Evolutionary conservation across 2,113 vertebrate species (phyloP).

Genomic region (Thryonomys swinderianus): DNA sequence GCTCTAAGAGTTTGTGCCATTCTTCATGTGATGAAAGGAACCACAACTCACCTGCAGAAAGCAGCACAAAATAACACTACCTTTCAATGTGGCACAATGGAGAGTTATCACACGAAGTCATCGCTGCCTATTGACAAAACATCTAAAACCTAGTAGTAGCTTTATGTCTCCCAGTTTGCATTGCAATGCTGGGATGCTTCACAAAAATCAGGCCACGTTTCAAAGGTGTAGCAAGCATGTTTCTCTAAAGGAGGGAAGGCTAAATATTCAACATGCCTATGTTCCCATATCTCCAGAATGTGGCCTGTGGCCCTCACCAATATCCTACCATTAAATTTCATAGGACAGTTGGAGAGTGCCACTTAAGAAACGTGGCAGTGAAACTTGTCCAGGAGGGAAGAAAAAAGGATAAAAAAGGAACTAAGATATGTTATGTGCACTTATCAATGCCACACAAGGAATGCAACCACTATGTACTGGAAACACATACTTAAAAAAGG

Average conservation of each 20-base stretch:
- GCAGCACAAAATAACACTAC: not conserved
- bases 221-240: not conserved
- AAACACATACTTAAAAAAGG: not conserved
- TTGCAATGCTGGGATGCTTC: not conserved
- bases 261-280: not conserved
- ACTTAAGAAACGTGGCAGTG: not conserved
- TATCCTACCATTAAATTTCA: not conserved
- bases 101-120: rapidly evolving
- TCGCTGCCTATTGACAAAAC: not conserved
- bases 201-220: not conserved
- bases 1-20: not conserved
- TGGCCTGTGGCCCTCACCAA: not conserved
- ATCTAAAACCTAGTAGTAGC: not conserved
- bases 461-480: not conserved
- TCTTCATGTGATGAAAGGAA: not conserved
- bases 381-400: not conserved
- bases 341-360: not conserved
- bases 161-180: not conserved
- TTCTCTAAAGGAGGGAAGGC: not conserved
- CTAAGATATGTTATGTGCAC: not conserved
- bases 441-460: not conserved
- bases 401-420: not conserved
- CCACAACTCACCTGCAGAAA: not conserved
- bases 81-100: not conserved
- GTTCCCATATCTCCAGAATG: not conserved